Conservation (phyloP, 2,888 invertebrate species). For the Hirtodrosophila trivittata region DNA sequence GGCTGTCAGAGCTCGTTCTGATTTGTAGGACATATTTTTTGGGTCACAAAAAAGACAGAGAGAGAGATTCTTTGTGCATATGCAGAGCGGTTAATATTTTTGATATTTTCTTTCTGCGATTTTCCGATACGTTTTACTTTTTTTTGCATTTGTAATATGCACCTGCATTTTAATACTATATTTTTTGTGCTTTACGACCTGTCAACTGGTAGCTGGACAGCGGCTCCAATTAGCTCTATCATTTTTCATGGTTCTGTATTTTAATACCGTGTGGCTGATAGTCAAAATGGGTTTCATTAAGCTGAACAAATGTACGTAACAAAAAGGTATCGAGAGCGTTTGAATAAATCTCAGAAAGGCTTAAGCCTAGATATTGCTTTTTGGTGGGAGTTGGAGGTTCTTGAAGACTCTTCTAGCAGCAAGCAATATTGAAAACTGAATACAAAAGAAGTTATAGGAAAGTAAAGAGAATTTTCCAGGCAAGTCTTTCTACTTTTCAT, state of each 20-base stretch:
- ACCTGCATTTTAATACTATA: conserved; percentile 40
- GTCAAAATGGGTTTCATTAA: no score
- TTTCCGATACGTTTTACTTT: conserved; percentile 33
- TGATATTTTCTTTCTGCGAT: conserved; percentile 11
- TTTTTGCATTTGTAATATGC: conserved; percentile 33
- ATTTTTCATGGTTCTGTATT: conserved; percentile 32
- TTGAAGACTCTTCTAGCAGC: no score
- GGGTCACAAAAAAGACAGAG: conserved; percentile 3
- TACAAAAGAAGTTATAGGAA: no score
- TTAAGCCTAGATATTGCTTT: no score
- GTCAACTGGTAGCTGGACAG: conserved; percentile 49
- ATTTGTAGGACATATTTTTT: conserved; percentile 37
- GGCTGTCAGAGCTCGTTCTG: conserved; percentile 2
- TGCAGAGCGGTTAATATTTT: conserved; percentile 34
- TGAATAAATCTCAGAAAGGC: no score
- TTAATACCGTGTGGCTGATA: not conserved
- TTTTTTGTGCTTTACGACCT: conserved; percentile 47
- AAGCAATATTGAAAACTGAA: no score
- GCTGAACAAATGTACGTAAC: no score
- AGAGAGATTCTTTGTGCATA: conserved; percentile 22
- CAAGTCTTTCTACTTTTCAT: no score
- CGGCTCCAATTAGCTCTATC: conserved; percentile 54
- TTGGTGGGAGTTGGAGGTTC: no score
- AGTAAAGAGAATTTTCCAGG: no score
- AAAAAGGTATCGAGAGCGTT: no score